Evolutionary conservation across 2,888 invertebrate species (phyloP).

Genomic region (Heteromyza rotundicornis): DNA sequence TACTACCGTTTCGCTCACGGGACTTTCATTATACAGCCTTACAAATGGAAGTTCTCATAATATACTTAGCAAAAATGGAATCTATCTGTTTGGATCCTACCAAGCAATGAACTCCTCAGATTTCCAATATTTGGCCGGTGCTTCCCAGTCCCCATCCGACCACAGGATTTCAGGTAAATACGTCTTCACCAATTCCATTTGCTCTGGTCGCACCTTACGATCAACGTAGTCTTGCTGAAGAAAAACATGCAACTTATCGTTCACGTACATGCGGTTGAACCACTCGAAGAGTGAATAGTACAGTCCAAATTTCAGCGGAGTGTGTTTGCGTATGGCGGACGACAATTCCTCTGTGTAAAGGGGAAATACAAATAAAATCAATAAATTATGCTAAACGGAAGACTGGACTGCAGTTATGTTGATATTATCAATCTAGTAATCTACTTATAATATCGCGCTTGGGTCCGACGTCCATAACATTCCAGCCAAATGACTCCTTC

Average conservation of each 20-base stretch:
- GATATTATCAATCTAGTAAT: no score
- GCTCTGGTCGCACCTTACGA: constrained; percentile 79
- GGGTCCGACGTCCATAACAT: constrained; percentile 79
- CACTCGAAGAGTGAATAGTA: constrained; percentile 89
- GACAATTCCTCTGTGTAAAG: constrained; percentile 67
- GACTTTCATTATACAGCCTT: constrained; percentile 89
- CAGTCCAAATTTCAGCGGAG: constrained; percentile 76
- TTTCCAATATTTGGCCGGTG: constrained; percentile 81
- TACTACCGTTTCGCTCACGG: constrained; percentile 85
- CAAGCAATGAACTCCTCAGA: constrained; percentile 85
- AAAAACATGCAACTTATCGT: constrained; percentile 73
- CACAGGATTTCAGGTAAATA: constrained; percentile 83
- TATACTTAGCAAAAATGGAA: not conserved
- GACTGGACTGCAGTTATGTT: no score
- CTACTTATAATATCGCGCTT: constrained; percentile 76
- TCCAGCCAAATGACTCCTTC: constrained; percentile 82
- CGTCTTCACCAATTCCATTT: constrained; percentile 75
- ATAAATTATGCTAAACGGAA: no score
- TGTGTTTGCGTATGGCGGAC: constrained; percentile 68
- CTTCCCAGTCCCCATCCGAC: constrained; percentile 97
- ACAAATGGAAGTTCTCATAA: no score
- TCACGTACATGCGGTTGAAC: constrained; percentile 81
- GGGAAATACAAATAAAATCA: no score
- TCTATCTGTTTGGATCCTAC: no score
- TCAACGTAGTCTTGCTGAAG: constrained; percentile 71